Base-by-base conservation (phyloP, 1,140 invertebrate genomes). In the Hycleus phaleratus region DNA sequence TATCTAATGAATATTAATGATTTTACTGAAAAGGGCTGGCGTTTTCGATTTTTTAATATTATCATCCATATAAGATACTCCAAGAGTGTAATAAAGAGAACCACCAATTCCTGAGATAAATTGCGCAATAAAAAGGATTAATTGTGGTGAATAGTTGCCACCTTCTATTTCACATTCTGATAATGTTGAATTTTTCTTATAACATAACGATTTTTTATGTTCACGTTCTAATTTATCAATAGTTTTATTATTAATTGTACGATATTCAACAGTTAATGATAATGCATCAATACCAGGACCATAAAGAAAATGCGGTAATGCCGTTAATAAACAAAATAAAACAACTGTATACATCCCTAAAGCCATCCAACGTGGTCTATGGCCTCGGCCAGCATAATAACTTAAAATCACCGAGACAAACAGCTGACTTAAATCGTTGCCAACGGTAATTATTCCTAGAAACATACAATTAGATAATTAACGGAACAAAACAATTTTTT, bases 221-320 rank as follows among this genome's bases (percentile, higher is more conserved):
- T 75, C 64, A 46, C 68, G 62, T 54, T 74, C 67, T 3, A 72
- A 61, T 9, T 68, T 68, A 26, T 73, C 70, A 51, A 67, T 59
- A 2, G 75, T 75, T 39, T 77, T 75, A 32, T 67, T 69, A 58
- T 71, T 69, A 38, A 66, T 67, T 0, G 73, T 70, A 0, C 80
- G 79, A 59, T 82, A 82, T 64, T 88, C 85, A 39, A 77, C 71
- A 0, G 85, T 87, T 39, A 87, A 68, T 25, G 78, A 68, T 9
- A 87, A 67, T 0, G 85, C 84, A 63, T 88, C 84, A 12, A 83
- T 75, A 1, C 86, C 85, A 11, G 85, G 79, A 0, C 86, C 86
- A 61, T 87, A 91, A 3, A 91, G 71, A 50, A 87, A 80, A 62
- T 90, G 87, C 2, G 88, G 88, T 1, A 85, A 62, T 45, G 84